Conservation (phyloP, 2,888 invertebrate species). For the Hylaea fasciaria region DNA sequence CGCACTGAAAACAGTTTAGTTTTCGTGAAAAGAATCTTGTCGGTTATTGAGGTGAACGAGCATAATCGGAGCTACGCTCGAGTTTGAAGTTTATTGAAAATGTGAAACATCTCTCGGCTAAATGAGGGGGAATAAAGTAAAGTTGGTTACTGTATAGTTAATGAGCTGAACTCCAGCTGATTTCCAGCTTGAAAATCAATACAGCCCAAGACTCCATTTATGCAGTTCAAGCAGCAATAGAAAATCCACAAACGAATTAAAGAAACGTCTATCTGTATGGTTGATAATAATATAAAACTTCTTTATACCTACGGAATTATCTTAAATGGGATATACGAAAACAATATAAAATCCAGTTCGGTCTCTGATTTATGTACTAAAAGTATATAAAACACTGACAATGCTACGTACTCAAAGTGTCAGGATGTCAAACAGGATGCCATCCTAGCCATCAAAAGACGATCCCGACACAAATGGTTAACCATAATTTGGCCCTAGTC, state of each 20-base stretch:
- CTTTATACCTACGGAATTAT: too few species aligned
- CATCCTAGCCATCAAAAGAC: too few species aligned
- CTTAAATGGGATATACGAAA: too few species aligned
- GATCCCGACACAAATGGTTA: too few species aligned
- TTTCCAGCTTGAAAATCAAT: conserved; percentile 28
- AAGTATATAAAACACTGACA: too few species aligned
- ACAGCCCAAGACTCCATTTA: conserved; percentile 15
- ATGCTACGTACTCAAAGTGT: too few species aligned
- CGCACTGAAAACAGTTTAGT: conserved; percentile 79
- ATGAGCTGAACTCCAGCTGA: conserved; percentile 41
- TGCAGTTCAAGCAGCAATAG: neutral
- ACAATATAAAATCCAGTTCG: too few species aligned
- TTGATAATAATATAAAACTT: too few species aligned
- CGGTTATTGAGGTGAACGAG: conserved; percentile 64
- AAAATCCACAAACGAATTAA: neutral
- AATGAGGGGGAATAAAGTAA: conserved; percentile 49
- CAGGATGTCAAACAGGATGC: too few species aligned
- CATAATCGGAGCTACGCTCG: conserved; percentile 57
- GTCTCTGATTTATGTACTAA: too few species aligned
- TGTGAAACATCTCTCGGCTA: conserved; percentile 50
- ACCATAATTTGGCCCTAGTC: too few species aligned
- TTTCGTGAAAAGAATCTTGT: conserved; percentile 77
- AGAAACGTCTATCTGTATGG: too few species aligned
- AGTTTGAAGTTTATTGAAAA: conserved; percentile 68
- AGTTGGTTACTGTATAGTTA: conserved; percentile 40